Conservation (phyloP, 2,888 invertebrate genomes). For the Drosophila prolongata region DNA sequence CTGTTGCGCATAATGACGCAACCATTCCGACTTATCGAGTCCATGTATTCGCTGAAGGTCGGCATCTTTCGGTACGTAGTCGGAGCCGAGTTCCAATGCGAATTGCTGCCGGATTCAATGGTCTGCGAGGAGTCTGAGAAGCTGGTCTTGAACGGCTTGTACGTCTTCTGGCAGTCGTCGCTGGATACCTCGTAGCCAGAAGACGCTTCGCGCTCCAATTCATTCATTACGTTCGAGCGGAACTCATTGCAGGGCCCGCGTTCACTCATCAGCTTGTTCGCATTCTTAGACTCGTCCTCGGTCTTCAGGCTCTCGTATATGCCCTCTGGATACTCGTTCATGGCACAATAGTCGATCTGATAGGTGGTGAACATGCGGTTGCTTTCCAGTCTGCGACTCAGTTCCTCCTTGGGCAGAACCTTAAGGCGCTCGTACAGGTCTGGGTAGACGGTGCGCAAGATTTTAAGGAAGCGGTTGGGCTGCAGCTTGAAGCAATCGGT, state of each 20-base stretch:
- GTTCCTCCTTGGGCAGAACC: conserved; percentile 85
- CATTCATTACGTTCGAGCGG: conserved; percentile 73
- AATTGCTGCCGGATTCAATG: conserved; percentile 73
- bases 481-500: conserved; percentile 76
- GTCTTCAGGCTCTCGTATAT: conserved; percentile 76
- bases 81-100: conserved; percentile 76
- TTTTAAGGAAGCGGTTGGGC: conserved; percentile 82
- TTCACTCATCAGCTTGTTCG: conserved; percentile 59
- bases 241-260: conserved; percentile 77
- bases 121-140: conserved; percentile 76
- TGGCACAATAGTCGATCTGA: conserved; percentile 86
- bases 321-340: conserved; percentile 82
- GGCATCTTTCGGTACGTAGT: conserved; percentile 70
- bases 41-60: conserved; percentile 82
- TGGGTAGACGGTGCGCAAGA: conserved; percentile 85
- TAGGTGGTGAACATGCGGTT: conserved; percentile 87
- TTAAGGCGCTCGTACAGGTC: conserved; percentile 86
- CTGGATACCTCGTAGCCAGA: conserved; percentile 42
- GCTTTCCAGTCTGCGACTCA: conserved; percentile 85
- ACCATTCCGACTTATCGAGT: conserved; percentile 82
- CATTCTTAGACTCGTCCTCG: conserved; percentile 66
- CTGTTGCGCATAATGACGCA: conserved; percentile 82
- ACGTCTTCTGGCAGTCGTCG: conserved; percentile 71
- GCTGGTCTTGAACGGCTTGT: conserved; percentile 78
- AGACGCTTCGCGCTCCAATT: conserved; percentile 61